Conservation (phyloP, 2,888 invertebrate genomes). For the Tholera decimalis region DNA sequence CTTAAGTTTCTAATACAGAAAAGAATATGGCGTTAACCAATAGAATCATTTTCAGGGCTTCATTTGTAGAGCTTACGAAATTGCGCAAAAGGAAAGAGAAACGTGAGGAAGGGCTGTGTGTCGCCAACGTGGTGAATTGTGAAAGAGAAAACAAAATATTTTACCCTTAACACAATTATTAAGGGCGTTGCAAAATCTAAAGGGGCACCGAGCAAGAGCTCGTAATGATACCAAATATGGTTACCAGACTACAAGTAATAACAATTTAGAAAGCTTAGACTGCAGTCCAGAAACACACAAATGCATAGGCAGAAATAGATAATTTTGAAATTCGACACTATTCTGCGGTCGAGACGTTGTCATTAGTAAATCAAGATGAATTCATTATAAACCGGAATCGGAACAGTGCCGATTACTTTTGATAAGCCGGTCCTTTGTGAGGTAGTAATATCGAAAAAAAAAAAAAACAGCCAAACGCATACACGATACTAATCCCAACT, state of each 20-base stretch:
- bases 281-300: conserved; percentile 15
- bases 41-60: conserved; percentile 26
- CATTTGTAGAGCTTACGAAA: conserved; percentile 4
- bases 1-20: conserved; percentile 22
- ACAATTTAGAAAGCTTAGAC: conserved; percentile 36
- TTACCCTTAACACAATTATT: not conserved
- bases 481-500: conserved; percentile 28
- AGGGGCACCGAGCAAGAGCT: not conserved
- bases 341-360: conserved; percentile 22
- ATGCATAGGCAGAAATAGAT: conserved; percentile 22
- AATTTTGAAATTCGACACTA: conserved; percentile 33
- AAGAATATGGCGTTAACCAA: not conserved
- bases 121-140: conserved; percentile 28
- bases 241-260: conserved; percentile 16
- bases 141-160: not conserved
- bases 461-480: conserved; percentile 15
- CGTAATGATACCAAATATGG: conserved; percentile 18
- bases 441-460: conserved; percentile 19
- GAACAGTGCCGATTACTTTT: conserved; percentile 24
- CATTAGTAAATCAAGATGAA: conserved; percentile 27
- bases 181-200: not conserved
- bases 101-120: conserved; percentile 17
- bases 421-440: conserved; percentile 14
- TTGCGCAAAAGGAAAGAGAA: conserved; percentile 13
- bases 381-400: conserved; percentile 11